These are phyloP conservation scores for Corythornis vintsioides DNA, from an alignment of 2,113 vertebrate species.

Conservation along the genomic window DNA sequence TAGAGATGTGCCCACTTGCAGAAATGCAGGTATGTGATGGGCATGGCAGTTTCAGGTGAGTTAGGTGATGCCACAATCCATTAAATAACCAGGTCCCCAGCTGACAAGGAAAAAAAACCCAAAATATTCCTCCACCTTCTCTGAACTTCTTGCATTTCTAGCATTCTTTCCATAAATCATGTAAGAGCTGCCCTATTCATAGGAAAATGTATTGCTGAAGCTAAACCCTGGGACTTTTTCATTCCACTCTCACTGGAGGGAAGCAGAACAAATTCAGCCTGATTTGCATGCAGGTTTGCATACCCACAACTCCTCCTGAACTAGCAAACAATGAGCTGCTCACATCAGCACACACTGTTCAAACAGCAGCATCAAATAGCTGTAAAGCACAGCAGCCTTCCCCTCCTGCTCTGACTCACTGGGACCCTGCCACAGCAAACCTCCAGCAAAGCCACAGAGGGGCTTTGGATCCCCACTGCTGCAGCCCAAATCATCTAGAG, in stretches of 20 bases:
- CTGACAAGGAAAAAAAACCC: neutral
- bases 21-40: neutral
- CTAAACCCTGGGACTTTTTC: neutral
- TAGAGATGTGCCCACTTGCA: neutral
- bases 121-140: neutral
- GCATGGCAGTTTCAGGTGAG: neutral
- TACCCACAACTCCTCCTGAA: slow-evolving; percentile 40
- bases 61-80: neutral
- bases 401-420: neutral
- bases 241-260: neutral
- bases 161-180: slow-evolving; percentile 42
- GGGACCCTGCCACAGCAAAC: neutral
- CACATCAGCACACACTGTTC: slow-evolving; percentile 8
- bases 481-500: neutral
- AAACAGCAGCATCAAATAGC: neutral
- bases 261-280: slow-evolving; percentile 23
- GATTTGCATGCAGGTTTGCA: slow-evolving; percentile 70
- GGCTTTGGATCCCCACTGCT: neutral
- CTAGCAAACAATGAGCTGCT: slow-evolving; percentile 26
- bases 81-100: neutral
- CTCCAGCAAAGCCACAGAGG: neutral
- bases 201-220: slow-evolving; percentile 49
- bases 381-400: neutral
- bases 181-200: slow-evolving; percentile 44
- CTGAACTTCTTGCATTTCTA: slow-evolving; percentile 39